phyloP scores from a whole-genome alignment of 1,140 invertebrate species.

The Batillaria attramentaria region DNA sequence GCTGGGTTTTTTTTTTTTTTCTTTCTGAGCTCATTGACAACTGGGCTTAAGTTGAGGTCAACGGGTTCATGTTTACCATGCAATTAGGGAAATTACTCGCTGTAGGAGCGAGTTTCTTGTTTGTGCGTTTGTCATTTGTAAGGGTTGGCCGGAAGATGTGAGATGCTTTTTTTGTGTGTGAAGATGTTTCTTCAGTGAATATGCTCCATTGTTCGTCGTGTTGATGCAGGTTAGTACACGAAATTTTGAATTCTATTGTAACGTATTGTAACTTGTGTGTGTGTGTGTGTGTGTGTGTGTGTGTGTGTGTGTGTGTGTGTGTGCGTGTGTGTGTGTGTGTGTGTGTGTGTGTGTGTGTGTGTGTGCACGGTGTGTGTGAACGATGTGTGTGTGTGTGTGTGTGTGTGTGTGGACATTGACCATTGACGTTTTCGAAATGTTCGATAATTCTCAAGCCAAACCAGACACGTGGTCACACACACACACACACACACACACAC shows the following conservation, averaged over 20 bases:
- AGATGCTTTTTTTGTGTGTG: no score
- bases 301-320: background rate
- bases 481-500: conserved; percentile 5
- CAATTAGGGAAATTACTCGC: no score
- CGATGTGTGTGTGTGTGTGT: background rate
- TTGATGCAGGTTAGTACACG: background rate
- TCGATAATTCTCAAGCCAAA: background rate
- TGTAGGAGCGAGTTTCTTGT: no score
- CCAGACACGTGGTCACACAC: background rate
- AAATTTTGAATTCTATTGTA: background rate
- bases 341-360: background rate
- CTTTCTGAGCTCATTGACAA: no score
- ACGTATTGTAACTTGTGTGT: background rate
- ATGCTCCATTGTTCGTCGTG: no score
- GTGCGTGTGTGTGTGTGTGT: background rate
- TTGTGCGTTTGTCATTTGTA: no score
- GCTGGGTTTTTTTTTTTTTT: no score
- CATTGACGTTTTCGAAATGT: background rate
- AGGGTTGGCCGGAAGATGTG: no score
- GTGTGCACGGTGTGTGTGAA: no score
- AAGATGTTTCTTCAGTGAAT: no score
- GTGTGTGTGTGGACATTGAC: background rate
- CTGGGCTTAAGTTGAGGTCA: no score
- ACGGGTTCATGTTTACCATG: no score
- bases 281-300: background rate